A percentile compares a stretch with the other conserved stretches of the same genome.
phyloP scores from a whole-genome alignment of 1,140 invertebrate species.

The Battus philenor region DNA sequence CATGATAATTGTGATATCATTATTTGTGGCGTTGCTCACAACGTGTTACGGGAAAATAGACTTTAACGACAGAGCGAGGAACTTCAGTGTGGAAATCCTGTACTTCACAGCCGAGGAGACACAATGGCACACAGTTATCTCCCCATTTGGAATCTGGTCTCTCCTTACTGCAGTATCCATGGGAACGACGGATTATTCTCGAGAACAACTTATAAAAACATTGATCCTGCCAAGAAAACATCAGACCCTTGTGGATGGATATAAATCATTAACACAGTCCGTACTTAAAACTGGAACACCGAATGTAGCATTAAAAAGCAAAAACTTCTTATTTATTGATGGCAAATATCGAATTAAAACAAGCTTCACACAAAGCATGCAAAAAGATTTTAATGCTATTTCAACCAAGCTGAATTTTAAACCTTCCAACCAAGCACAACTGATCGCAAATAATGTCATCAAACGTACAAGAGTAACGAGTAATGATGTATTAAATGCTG shows the following conservation, averaged over 20 bases:
- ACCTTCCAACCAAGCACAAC: neutral
- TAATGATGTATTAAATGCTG: constrained; percentile 33
- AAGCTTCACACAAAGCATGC: constrained; percentile 22
- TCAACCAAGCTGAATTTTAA: neutral
- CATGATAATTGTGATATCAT: constrained; percentile 25
- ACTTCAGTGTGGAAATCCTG: constrained; percentile 46
- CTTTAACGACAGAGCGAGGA: constrained; percentile 40
- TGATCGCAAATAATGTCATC: neutral
- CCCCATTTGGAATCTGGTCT: constrained; percentile 50
- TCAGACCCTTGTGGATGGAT: constrained; percentile 28
- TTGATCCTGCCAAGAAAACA: constrained; percentile 34
- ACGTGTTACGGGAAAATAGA: constrained; percentile 32
- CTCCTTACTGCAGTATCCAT: constrained; percentile 38
- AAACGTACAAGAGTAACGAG: neutral
- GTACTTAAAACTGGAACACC: constrained; percentile 25
- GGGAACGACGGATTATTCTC: constrained; percentile 25
- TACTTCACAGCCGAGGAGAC: constrained; percentile 36
- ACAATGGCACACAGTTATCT: constrained; percentile 38
- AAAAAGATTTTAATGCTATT: neutral
- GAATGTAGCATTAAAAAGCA: constrained; percentile 32
- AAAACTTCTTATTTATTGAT: constrained; percentile 43
- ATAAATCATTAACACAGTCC: constrained; percentile 24
- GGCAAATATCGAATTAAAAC: constrained; percentile 29
- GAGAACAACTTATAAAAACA: constrained; percentile 24
- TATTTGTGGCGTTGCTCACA: constrained; percentile 21